Evolutionary conservation across 1,140 invertebrate species (phyloP).

Genomic region (Heterodera carotae): DNA sequence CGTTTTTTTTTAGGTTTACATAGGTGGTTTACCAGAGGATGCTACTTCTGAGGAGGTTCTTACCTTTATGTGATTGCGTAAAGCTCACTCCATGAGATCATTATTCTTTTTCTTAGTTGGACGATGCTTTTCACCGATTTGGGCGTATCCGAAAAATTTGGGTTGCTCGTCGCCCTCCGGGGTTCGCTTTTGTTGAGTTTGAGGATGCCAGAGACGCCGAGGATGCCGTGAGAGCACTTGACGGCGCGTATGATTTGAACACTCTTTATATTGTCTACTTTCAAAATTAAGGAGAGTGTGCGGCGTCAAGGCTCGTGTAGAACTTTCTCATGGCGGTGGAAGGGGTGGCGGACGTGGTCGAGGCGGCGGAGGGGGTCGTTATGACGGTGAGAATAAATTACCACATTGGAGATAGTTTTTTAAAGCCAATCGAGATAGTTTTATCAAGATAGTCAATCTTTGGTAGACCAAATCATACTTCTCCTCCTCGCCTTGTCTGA

Average conservation of each 20-base stretch:
- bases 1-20: conserved; percentile 88
- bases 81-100: no score
- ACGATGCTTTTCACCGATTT: conserved; percentile 90
- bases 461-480: no score
- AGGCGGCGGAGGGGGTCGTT: conserved; percentile 24
- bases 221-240: conserved; percentile 84
- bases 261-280: conserved; percentile 15
- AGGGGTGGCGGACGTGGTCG: conserved; percentile 48
- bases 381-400: no score
- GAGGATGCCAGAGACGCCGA: conserved; percentile 90
- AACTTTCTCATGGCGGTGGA: conserved; percentile 56
- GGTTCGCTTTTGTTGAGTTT: conserved; percentile 94
- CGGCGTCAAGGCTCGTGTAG: conserved; percentile 62
- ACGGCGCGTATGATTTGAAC: conserved; percentile 71
- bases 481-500: no score
- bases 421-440: no score
- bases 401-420: no score
- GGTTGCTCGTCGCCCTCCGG: conserved; percentile 87
- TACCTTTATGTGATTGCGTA: not conserved
- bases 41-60: conserved; percentile 67
- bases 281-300: conserved; percentile 59
- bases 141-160: conserved; percentile 89
- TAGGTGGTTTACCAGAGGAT: conserved; percentile 78
- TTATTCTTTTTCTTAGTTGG: conserved; percentile 70
- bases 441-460: no score